Conservation (phyloP, 2,888 invertebrate species). For the Vesta saturnalis region DNA sequence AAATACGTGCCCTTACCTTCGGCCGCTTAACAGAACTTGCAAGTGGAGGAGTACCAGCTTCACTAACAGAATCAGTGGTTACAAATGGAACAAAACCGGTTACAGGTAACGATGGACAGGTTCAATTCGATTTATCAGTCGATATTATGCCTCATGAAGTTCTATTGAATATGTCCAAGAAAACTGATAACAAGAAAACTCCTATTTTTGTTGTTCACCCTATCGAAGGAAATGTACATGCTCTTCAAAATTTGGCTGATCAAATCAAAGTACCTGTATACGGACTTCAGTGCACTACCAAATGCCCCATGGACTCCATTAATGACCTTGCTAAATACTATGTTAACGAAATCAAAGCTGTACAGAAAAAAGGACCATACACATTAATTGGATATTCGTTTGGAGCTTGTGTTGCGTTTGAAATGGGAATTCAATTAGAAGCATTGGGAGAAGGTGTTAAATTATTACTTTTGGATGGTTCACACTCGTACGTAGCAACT, state of each 20-base stretch:
- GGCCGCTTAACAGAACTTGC: slow-evolving; percentile 74
- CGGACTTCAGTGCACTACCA: slow-evolving; percentile 88
- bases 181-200: slow-evolving; percentile 56
- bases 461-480: slow-evolving; percentile 89
- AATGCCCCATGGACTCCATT: slow-evolving; percentile 79
- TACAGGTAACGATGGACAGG: slow-evolving; percentile 64
- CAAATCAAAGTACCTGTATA: slow-evolving; percentile 80
- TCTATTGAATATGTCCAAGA: slow-evolving; percentile 74
- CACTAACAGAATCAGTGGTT: slow-evolving; percentile 44
- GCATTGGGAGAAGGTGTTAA: slow-evolving; percentile 67
- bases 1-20: slow-evolving; percentile 87
- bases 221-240: slow-evolving; percentile 85
- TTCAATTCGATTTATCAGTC: slow-evolving; percentile 63
- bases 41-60: slow-evolving; percentile 49
- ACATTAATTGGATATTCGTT: slow-evolving; percentile 94
- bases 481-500: slow-evolving; percentile 81
- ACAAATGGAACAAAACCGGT: slow-evolving; percentile 53
- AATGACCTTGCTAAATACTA: slow-evolving; percentile 78
- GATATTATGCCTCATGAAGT: slow-evolving; percentile 81
- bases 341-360: slow-evolving; percentile 75
- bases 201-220: slow-evolving; percentile 83
- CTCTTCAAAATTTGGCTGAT: slow-evolving; percentile 76
- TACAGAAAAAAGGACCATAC: slow-evolving; percentile 87
- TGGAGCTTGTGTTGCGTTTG: slow-evolving; percentile 94
- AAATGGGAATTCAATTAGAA: slow-evolving; percentile 91